Percentiles rank a stretch among this genome's conserved stretches.
Evolutionary conservation across 2,888 invertebrate genomes (phyloP).

Genomic region (Oxycera nigricornis): DNA sequence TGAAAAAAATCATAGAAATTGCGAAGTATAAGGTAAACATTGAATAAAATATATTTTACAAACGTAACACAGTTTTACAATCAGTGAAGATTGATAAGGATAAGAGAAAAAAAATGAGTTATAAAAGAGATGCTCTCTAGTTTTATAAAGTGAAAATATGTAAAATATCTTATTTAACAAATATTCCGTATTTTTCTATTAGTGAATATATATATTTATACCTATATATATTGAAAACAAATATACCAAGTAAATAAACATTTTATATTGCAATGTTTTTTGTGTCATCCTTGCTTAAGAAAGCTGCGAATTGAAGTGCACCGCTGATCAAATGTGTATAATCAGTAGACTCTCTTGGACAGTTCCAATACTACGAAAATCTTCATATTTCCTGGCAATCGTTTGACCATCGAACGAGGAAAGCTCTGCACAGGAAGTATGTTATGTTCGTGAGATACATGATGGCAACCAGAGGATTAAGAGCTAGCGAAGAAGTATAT

Average conservation of each 20-base stretch:
- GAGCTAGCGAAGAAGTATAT: no score
- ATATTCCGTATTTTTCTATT: conserved; percentile 46
- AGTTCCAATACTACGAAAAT: no score
- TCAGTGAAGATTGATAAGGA: not conserved
- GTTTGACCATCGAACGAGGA: no score
- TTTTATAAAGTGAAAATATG: conserved; percentile 46
- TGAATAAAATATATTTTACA: conserved; percentile 40
- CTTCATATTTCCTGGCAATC: no score
- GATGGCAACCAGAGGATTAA: no score
- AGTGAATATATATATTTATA: conserved; percentile 45
- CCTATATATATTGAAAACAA: conserved; percentile 44
- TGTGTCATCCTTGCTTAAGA: no score
- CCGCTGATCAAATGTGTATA: no score
- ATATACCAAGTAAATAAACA: conserved; percentile 47
- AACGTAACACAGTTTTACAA: conserved; percentile 34
- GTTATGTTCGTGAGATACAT: no score
- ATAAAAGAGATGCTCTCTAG: conserved; percentile 47
- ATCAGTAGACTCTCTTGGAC: no score
- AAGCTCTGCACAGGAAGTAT: no score
- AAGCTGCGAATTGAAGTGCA: no score
- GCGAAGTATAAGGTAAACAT: conserved; percentile 48
- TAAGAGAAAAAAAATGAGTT: conserved; percentile 24
- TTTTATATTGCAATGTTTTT: conserved; percentile 41
- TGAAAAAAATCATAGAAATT: conserved; percentile 48
- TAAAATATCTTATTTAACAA: conserved; percentile 48